phyloP scores from a whole-genome alignment of 92 coral and sea anemone genomes.

The Palythoa caribaeorum region DNA sequence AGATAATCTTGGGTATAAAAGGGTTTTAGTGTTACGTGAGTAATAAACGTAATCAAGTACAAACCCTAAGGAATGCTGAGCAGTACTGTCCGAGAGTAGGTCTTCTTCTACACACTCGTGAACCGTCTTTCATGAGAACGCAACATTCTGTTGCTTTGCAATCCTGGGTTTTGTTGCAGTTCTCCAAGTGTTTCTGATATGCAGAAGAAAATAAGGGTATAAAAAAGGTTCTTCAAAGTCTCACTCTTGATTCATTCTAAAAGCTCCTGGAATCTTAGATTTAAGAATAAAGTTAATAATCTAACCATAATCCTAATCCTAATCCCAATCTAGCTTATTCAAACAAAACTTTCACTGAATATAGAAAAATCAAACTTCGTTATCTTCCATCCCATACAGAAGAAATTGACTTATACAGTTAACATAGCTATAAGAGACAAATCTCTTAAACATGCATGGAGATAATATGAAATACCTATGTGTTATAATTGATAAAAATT shows the following conservation, averaged over 20 bases:
- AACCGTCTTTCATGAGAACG: neutral
- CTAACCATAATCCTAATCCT: too few relatives aligned
- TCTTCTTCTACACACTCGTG: constrained; percentile 3
- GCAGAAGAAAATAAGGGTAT: neutral
- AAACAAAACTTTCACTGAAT: too few relatives aligned
- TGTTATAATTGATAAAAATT: neutral
- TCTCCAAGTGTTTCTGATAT: neutral
- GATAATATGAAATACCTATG: neutral
- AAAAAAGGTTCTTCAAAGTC: too few relatives aligned
- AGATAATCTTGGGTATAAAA: too few relatives aligned
- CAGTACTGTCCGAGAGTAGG: constrained; percentile 1
- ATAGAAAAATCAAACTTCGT: too few relatives aligned
- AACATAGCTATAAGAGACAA: neutral
- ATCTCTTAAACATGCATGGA: neutral
- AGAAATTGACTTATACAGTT: too few relatives aligned
- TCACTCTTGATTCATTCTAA: too few relatives aligned
- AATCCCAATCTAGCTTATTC: too few relatives aligned
- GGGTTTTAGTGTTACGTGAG: too few relatives aligned
- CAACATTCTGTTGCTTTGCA: constrained; percentile 25
- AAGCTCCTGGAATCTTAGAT: too few relatives aligned
- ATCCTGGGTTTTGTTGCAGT: constrained; percentile 2
- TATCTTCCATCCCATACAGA: too few relatives aligned
- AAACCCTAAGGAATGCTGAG: constrained; percentile 2
- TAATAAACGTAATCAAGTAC: neutral
- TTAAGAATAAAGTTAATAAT: too few relatives aligned